Evolutionary conservation across 2,113 vertebrate species (phyloP).

Genomic region (Steatornis caripensis): DNA sequence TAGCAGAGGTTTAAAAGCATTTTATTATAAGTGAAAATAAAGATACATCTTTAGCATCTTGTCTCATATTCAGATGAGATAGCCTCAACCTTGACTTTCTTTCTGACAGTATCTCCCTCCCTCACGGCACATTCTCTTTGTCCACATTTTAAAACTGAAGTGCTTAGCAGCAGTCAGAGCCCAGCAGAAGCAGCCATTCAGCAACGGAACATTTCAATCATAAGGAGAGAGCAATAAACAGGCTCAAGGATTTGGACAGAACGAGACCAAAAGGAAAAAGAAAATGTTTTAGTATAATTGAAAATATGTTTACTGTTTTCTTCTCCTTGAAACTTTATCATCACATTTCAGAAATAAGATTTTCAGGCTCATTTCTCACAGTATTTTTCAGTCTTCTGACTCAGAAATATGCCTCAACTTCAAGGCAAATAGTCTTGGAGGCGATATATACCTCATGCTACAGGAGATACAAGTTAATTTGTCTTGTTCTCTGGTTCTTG

Average conservation of each 20-base stretch:
- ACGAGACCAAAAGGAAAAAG: neutral
- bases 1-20: slow-evolving; percentile 19
- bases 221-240: slow-evolving; percentile 40
- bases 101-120: neutral
- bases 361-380: neutral
- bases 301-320: slow-evolving; percentile 11
- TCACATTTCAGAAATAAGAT: neutral
- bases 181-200: slow-evolving; percentile 5
- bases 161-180: neutral
- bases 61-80: neutral
- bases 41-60: neutral
- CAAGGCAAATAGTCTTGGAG: neutral
- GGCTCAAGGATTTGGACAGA: slow-evolving; percentile 1
- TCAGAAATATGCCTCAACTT: neutral
- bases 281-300: neutral
- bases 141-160: slow-evolving; percentile 56
- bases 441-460: neutral
- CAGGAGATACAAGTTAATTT: neutral
- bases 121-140: slow-evolving; percentile 28
- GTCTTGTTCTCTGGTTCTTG: neutral
- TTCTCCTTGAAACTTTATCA: slow-evolving; percentile 18
- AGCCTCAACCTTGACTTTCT: slow-evolving; percentile 21
- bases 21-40: slow-evolving; percentile 16
- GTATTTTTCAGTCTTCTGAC: neutral
- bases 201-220: slow-evolving; percentile 39